Conservation (phyloP, 2,888 invertebrate genomes). For the Cataglyphis albicans region DNA sequence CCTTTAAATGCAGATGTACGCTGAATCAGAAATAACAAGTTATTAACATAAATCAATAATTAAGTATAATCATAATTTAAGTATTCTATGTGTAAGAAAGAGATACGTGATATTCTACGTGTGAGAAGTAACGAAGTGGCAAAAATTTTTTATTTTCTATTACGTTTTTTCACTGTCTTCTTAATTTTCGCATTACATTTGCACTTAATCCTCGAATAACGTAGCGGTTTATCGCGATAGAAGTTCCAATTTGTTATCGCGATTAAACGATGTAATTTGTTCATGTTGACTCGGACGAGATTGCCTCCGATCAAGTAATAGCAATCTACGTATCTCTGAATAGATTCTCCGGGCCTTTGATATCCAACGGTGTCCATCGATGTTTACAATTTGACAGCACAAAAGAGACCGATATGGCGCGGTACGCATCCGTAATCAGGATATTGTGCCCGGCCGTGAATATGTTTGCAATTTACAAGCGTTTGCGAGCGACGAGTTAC, state of each 20-base stretch:
- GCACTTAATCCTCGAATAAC: background rate
- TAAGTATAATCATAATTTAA: background rate
- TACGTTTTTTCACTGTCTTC: background rate
- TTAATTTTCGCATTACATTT: background rate
- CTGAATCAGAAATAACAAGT: background rate
- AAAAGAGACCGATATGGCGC: background rate
- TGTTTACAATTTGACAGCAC: background rate
- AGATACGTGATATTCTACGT: too few species aligned
- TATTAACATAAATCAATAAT: background rate
- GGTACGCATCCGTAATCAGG: background rate
- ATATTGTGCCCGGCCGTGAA: background rate
- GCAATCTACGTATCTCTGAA: constrained; percentile 51
- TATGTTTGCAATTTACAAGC: background rate
- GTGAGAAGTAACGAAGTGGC: background rate
- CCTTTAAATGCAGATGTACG: background rate
- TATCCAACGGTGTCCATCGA: constrained; percentile 21
- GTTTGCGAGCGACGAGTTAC: constrained; percentile 14
- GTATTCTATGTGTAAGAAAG: background rate
- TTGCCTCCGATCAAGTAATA: constrained; percentile 68
- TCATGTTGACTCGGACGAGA: constrained; percentile 71
- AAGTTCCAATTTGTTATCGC: constrained; percentile 32
- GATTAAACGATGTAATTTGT: constrained; percentile 62
- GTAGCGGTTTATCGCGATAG: background rate
- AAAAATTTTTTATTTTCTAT: background rate
- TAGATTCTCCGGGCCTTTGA: background rate